A percentile compares a stretch with the other conserved stretches of the same genome.
Conservation (phyloP, 2,888 invertebrate genomes). For the Litoditis marina region DNA sequence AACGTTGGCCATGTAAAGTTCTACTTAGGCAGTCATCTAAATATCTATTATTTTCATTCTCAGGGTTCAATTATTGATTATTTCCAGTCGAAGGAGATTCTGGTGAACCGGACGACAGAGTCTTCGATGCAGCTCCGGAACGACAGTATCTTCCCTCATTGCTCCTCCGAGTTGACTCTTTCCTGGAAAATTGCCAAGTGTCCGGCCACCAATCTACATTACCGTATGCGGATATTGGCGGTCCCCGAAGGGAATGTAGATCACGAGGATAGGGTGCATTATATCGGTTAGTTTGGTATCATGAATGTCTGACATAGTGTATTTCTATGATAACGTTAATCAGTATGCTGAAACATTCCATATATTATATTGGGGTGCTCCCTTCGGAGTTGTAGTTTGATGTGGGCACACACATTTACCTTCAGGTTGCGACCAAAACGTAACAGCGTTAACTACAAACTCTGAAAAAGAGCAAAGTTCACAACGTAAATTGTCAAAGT, state of each 20-base stretch:
- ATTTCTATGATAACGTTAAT: too few species aligned
- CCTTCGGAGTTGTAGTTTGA: slow-evolving; percentile 22
- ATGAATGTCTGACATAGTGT: slow-evolving; percentile 5
- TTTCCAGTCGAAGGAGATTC: slow-evolving; percentile 11
- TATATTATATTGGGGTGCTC: slow-evolving; percentile 24
- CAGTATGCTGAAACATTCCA: slow-evolving; percentile 12
- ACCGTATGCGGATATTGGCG: slow-evolving; percentile 47
- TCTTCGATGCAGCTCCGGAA: slow-evolving; percentile 29
- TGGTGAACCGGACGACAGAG: slow-evolving; percentile 32
- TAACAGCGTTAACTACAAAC: too few species aligned
- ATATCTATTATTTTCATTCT: background rate
- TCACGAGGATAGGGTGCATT: slow-evolving; percentile 35
- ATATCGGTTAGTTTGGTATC: slow-evolving; percentile 25
- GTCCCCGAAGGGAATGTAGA: slow-evolving; percentile 39
- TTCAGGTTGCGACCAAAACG: too few species aligned
- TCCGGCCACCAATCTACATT: slow-evolving; percentile 30
- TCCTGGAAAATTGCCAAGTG: slow-evolving; percentile 45
- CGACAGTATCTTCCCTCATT: slow-evolving; percentile 53
- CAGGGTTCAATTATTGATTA: background rate
- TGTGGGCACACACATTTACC: too few species aligned
- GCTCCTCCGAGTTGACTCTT: slow-evolving; percentile 40
- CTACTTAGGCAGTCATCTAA: background rate
- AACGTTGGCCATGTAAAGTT: background rate
- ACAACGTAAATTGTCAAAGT: background rate
- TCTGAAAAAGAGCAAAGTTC: background rate